Conservation (phyloP, 2,888 invertebrate genomes). For the Andrena marginata region DNA sequence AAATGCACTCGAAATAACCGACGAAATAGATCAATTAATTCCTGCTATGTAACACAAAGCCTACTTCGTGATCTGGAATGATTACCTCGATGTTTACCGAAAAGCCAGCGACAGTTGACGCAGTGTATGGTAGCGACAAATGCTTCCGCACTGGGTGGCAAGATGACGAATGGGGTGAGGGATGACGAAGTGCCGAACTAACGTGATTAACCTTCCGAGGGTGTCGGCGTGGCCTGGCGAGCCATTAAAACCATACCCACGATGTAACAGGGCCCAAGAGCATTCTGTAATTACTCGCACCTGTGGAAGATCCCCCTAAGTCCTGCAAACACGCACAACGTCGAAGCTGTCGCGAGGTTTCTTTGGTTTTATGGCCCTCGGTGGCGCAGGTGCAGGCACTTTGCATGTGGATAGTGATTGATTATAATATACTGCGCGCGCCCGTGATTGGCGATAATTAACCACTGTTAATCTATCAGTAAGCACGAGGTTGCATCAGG, state of each 20-base stretch:
- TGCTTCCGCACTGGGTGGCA: slow-evolving; percentile 30
- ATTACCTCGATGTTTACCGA: background rate
- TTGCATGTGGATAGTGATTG: background rate
- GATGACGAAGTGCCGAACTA: slow-evolving; percentile 68
- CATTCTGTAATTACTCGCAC: slow-evolving; percentile 59
- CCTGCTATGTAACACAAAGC: too few relatives aligned
- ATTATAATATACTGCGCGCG: slow-evolving; percentile 30
- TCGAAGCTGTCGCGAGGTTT: background rate
- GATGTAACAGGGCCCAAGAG: slow-evolving; percentile 56
- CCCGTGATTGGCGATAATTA: slow-evolving; percentile 37
- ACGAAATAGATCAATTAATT: too few relatives aligned
- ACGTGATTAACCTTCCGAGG: slow-evolving; percentile 64
- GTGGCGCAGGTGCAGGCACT: background rate
- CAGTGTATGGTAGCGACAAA: slow-evolving; percentile 10
- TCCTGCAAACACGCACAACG: background rate
- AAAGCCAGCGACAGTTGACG: background rate
- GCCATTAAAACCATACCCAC: slow-evolving; percentile 51
- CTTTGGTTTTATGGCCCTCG: background rate
- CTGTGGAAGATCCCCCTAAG: slow-evolving; percentile 7
- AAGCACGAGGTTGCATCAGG: slow-evolving; percentile 21
- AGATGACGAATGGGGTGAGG: slow-evolving; percentile 50
- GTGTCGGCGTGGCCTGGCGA: slow-evolving; percentile 38
- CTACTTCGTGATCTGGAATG: too few relatives aligned
- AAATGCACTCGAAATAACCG: too few relatives aligned
- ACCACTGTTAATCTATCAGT: slow-evolving; percentile 37